phyloP scores from a whole-genome alignment of 2,888 invertebrate species.

The Eustalomyia histrio region DNA sequence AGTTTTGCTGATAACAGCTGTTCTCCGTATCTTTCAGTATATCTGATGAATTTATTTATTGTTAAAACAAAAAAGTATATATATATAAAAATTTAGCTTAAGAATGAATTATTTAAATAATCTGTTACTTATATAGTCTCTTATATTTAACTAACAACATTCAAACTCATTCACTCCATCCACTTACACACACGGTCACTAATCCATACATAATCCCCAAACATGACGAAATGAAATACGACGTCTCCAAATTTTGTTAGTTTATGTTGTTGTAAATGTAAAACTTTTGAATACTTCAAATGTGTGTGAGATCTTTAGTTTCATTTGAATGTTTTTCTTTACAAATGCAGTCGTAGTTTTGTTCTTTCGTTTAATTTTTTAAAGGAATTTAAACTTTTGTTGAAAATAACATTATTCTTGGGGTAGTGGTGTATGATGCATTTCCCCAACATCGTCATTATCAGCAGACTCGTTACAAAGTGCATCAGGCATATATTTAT shows the following conservation, averaged over 20 bases:
- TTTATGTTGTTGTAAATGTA: constrained; percentile 15
- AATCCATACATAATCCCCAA: constrained; percentile 76
- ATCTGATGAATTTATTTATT: too few species aligned
- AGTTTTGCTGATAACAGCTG: too few species aligned
- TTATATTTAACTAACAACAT: not conserved
- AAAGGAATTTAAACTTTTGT: constrained; percentile 10
- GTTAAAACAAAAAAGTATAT: too few species aligned
- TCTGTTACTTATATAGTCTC: constrained; percentile 2
- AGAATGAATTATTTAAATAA: not conserved
- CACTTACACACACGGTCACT: constrained; percentile 67
- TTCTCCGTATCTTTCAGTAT: too few species aligned
- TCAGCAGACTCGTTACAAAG: not conserved
- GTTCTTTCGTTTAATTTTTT: constrained; percentile 14
- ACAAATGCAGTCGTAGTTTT: not conserved
- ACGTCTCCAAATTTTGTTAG: constrained; percentile 63
- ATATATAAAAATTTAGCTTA: not conserved
- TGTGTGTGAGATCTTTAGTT: not conserved
- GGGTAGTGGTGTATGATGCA: not conserved
- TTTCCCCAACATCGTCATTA: not conserved
- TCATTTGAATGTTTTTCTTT: constrained; percentile 8
- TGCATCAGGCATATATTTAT: constrained; percentile 6
- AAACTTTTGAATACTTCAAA: not conserved
- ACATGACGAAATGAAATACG: constrained; percentile 79
- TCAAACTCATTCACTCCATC: constrained; percentile 42
- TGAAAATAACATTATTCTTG: constrained; percentile 12